These are phyloP conservation scores for Eulemur rubriventer DNA, from an alignment of 2,797 vertebrate species.

Conservation along the genomic window DNA sequence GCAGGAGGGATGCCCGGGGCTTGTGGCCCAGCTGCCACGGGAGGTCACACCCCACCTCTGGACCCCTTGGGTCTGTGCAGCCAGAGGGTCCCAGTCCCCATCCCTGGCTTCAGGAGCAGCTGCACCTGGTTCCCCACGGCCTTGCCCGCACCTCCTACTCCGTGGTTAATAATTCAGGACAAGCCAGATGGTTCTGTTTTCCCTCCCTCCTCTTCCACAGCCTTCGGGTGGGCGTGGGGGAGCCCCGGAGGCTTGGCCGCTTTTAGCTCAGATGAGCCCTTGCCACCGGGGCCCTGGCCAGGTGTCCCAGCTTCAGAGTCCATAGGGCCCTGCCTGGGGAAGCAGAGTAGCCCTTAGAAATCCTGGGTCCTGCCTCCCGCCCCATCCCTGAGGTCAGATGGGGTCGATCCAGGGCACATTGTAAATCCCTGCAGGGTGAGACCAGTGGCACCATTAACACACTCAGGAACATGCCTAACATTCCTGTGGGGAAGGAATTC, in stretches of 20 bases:
- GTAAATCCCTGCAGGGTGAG: not conserved
- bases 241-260: not conserved
- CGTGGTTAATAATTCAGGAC: not conserved
- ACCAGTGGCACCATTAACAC: not conserved
- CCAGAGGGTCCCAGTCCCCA: not conserved
- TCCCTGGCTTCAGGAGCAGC: not conserved
- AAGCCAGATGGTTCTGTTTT: not conserved
- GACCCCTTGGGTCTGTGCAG: not conserved
- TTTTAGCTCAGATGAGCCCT: not conserved
- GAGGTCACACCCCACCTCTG: not conserved
- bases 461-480: not conserved
- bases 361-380: not conserved
- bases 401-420: not conserved
- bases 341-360: not conserved
- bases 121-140: not conserved
- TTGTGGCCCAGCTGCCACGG: no score
- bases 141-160: not conserved
- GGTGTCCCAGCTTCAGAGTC: not conserved
- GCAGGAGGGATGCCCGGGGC: not conserved
- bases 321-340: not conserved
- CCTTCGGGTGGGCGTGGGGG: not conserved
- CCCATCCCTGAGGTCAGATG: not conserved
- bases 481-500: not conserved
- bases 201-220: not conserved
- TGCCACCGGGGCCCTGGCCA: not conserved